These are phyloP conservation scores for Wiebesia pumilae DNA, from an alignment of 1,140 invertebrate species.

Conservation along the genomic window DNA sequence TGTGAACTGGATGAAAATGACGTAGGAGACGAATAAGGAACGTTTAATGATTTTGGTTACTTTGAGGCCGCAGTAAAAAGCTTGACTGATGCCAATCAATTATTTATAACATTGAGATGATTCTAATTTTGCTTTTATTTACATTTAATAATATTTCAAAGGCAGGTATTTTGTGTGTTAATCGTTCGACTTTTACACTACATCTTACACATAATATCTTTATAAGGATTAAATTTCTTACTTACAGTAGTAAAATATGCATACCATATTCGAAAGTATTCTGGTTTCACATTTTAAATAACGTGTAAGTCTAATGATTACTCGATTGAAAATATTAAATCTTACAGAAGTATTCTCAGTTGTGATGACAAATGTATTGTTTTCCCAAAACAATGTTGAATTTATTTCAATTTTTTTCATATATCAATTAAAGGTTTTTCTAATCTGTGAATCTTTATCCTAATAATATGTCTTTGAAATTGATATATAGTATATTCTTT, in stretches of 20 bases:
- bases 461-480: not conserved
- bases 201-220: not conserved
- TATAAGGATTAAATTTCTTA: not conserved
- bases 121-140: not conserved
- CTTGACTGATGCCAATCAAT: not conserved
- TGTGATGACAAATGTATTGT: not conserved
- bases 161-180: not conserved
- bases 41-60: constrained; percentile 1
- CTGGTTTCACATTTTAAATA: not conserved
- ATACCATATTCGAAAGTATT: not conserved
- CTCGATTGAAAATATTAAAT: not conserved
- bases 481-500: not conserved
- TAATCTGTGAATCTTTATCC: not conserved
- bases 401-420: not conserved
- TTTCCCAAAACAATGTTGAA: not conserved
- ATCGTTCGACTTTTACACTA: not conserved
- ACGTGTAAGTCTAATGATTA: not conserved
- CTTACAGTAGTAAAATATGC: not conserved
- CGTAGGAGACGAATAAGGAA: not conserved
- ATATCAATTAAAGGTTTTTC: not conserved
- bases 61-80: not conserved
- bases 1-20: not conserved
- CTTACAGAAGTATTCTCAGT: not conserved
- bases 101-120: not conserved
- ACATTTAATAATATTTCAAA: not conserved